These are phyloP conservation scores for Glomeris maerens DNA, from an alignment of 1,140 invertebrate species.

Conservation along the genomic window DNA sequence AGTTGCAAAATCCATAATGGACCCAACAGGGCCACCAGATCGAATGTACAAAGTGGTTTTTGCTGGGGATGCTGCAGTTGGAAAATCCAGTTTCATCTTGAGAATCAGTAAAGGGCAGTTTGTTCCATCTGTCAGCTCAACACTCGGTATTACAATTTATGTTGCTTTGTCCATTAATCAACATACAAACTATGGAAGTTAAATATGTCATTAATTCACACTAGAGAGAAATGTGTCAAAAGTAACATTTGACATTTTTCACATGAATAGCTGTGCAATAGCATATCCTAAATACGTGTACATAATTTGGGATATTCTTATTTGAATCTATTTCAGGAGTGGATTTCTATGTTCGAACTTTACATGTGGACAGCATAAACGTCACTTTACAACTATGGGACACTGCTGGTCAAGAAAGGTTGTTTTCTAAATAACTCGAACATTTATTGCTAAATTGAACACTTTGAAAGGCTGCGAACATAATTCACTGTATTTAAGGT, in stretches of 20 bases:
- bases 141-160: no score
- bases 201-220: no score
- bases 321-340: slow-evolving; percentile 33
- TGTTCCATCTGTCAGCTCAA: slow-evolving; percentile 41
- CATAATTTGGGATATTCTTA: no score
- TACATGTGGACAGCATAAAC: slow-evolving; percentile 42
- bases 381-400: slow-evolving; percentile 50
- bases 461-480: neutral
- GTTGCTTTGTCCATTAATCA: no score
- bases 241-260: no score
- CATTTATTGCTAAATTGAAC: neutral
- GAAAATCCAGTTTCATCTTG: slow-evolving; percentile 50
- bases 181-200: no score
- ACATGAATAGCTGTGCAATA: no score
- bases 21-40: slow-evolving; percentile 36
- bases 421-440: neutral
- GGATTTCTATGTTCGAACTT: slow-evolving; percentile 48
- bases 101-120: slow-evolving; percentile 45
- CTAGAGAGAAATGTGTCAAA: no score
- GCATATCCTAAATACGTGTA: no score
- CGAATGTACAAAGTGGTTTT: slow-evolving; percentile 48
- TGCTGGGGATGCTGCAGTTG: slow-evolving; percentile 50
- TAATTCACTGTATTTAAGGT: slow-evolving; percentile 31
- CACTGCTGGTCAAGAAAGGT: slow-evolving; percentile 45
- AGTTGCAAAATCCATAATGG: no score